Evolutionary conservation across 2,888 invertebrate species (phyloP).

Genomic region (Parnassius smintheus): DNA sequence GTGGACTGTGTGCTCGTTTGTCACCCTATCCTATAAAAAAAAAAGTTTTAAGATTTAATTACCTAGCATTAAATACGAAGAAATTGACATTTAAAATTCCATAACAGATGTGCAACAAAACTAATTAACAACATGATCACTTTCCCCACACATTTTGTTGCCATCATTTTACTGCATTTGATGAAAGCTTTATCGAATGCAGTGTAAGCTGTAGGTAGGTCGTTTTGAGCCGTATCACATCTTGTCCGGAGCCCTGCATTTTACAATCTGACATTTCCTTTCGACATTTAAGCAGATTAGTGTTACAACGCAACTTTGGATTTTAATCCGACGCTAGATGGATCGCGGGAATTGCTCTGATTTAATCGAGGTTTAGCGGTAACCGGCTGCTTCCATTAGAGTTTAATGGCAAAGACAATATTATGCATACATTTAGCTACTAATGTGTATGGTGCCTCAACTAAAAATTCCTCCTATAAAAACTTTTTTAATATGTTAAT

Average conservation of each 20-base stretch:
- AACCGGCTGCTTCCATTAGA: conserved; percentile 46
- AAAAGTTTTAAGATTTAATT: too few relatives aligned
- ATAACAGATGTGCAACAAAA: too few relatives aligned
- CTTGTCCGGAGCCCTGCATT: conserved; percentile 64
- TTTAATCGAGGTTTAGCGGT: conserved; percentile 71
- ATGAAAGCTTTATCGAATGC: conserved; percentile 47
- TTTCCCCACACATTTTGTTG: conserved; percentile 7
- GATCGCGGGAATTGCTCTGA: conserved; percentile 73
- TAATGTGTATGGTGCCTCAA: too few relatives aligned
- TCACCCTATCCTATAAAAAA: too few relatives aligned
- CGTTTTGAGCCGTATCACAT: conserved; percentile 67
- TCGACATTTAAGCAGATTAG: conserved; percentile 81
- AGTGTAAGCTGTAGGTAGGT: conserved; percentile 61
- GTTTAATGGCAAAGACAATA: conserved; percentile 37
- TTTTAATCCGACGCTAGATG: conserved; percentile 77
- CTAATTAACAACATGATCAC: too few relatives aligned
- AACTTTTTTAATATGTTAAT: too few relatives aligned
- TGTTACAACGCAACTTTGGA: conserved; percentile 72
- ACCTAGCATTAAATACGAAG: too few relatives aligned
- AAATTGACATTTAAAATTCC: too few relatives aligned
- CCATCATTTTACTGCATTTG: conserved; percentile 15
- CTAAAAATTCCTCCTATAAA: too few relatives aligned
- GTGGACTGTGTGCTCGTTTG: too few relatives aligned
- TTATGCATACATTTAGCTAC: conserved; percentile 27
- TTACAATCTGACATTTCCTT: conserved; percentile 81